Conservation (phyloP, 2,888 invertebrate genomes). For the Trachelus troglodyta region DNA sequence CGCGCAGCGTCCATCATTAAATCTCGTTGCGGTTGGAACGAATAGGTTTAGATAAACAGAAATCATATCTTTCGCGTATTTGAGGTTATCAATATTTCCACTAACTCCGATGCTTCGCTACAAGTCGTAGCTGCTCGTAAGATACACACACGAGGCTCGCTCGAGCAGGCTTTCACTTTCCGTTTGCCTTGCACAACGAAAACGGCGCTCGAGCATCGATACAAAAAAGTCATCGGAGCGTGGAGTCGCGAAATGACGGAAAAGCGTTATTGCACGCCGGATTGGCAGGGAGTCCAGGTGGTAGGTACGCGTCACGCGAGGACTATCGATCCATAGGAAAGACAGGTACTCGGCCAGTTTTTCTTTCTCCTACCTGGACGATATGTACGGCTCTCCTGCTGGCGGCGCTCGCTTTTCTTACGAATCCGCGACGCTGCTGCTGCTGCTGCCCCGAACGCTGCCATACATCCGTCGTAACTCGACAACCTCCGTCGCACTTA, state of each 20-base stretch:
- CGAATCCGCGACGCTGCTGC: conserved; percentile 1
- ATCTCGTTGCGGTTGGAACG: not conserved
- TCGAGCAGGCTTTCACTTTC: conserved; percentile 34
- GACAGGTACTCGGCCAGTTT: not conserved
- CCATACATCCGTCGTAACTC: not conserved
- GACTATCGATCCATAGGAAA: not conserved
- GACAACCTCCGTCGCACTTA: not conserved
- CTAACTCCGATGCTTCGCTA: not conserved
- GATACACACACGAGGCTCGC: conserved; percentile 14
- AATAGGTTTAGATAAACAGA: not conserved
- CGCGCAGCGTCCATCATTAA: not conserved
- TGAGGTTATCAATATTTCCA: not conserved
- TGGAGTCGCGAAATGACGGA: not conserved
- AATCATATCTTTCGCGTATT: not conserved
- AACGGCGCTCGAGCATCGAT: conserved; percentile 24
- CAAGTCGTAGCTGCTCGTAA: not conserved
- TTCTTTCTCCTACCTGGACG: conserved; percentile 8
- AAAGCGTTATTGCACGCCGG: not conserved
- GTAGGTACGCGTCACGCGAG: not conserved
- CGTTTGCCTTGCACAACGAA: conserved; percentile 35
- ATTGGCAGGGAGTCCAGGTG: not conserved
- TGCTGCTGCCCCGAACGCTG: conserved; percentile 2
- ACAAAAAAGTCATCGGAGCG: conserved; percentile 6
- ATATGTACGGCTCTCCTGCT: not conserved
- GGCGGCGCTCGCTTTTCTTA: conserved; percentile 1